phyloP scores from a whole-genome alignment of 2,113 vertebrate genomes.

The Heptranchias perlo region DNA sequence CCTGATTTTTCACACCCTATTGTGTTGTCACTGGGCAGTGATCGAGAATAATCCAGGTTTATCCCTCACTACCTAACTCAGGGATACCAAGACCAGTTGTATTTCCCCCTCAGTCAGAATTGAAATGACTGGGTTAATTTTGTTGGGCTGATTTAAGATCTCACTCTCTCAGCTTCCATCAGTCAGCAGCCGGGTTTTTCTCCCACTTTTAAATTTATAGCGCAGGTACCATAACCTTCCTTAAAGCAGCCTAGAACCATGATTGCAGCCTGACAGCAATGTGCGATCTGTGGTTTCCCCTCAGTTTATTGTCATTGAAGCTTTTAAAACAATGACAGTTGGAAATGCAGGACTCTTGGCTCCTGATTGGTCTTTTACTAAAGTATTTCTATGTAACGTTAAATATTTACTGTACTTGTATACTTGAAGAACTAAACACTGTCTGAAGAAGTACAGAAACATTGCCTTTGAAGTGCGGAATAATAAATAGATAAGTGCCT shows the following conservation, averaged over 20 bases:
- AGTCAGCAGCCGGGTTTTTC: neutral
- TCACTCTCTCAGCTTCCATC: neutral
- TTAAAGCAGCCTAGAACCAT: neutral
- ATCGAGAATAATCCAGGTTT: neutral
- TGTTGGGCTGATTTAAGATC: neutral
- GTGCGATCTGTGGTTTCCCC: neutral
- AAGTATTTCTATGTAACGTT: neutral
- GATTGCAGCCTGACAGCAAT: neutral
- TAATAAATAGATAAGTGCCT: slow-evolving; percentile 26
- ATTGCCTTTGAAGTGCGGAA: slow-evolving; percentile 17
- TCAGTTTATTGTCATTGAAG: neutral
- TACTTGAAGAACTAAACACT: neutral
- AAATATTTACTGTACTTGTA: slow-evolving; percentile 30
- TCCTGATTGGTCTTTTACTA: neutral
- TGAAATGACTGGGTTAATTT: neutral
- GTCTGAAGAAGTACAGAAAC: neutral
- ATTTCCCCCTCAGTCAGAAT: neutral
- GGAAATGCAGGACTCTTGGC: neutral
- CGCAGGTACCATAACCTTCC: neutral
- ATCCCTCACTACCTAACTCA: neutral
- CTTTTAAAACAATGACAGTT: neutral
- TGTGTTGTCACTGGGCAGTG: neutral
- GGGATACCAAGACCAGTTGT: neutral
- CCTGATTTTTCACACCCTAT: neutral
- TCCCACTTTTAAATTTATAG: neutral